Evolutionary conservation across 2,113 vertebrate genomes (phyloP).

Genomic region (Struthio camelus): DNA sequence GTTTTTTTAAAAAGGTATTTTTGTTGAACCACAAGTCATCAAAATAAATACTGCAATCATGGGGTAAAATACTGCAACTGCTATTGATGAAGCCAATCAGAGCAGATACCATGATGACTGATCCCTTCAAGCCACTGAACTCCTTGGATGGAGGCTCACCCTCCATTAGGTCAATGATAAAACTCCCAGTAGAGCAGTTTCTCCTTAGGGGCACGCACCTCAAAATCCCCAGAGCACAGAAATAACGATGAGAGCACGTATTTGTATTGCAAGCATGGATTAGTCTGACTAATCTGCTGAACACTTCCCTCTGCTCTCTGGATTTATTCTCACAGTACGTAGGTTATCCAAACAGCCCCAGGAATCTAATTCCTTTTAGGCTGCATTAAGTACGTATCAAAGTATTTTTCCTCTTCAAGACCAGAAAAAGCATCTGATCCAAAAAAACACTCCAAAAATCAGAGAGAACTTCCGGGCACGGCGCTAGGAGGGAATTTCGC

Average conservation of each 20-base stretch:
- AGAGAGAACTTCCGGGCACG: slow-evolving; percentile 8
- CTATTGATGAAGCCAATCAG: background rate
- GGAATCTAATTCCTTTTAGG: slow-evolving; percentile 46
- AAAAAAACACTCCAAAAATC: slow-evolving; percentile 28
- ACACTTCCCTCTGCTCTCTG: background rate
- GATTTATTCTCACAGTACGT: background rate
- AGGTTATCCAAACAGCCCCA: background rate
- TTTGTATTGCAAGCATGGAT: background rate
- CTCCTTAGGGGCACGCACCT: background rate
- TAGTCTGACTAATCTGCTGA: background rate
- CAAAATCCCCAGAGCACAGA: background rate
- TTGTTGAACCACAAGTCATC: background rate
- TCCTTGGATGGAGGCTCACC: background rate
- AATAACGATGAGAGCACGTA: background rate
- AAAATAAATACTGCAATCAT: background rate
- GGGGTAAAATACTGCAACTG: background rate
- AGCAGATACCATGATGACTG: rapidly evolving
- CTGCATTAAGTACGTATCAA: slow-evolving; percentile 17
- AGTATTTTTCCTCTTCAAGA: background rate
- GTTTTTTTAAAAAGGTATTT: background rate
- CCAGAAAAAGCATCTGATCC: background rate
- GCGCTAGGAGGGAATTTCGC: background rate
- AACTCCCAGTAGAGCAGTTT: background rate
- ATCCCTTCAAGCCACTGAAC: background rate
- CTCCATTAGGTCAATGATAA: background rate